Evolutionary conservation across 2,888 invertebrate species (phyloP).

Genomic region (Mesoligia furuncula): DNA sequence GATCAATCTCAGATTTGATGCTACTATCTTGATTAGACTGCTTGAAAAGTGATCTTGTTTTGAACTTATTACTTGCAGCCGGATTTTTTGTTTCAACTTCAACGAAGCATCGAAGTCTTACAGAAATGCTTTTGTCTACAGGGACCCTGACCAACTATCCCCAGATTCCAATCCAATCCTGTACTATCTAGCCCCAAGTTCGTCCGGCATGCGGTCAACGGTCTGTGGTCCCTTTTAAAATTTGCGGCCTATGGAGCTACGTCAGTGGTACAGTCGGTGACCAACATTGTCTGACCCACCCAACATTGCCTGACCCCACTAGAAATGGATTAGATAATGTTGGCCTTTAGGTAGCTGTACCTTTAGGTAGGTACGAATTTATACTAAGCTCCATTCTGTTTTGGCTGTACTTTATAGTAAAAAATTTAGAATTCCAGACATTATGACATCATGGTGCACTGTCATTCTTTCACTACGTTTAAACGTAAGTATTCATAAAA

Average conservation of each 20-base stretch:
- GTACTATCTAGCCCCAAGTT: not conserved
- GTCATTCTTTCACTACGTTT: not conserved
- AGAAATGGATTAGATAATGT: no score
- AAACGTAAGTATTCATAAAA: not conserved
- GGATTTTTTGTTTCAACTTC: not conserved
- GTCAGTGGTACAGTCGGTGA: no score
- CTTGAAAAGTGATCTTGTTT: not conserved
- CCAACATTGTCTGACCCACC: no score
- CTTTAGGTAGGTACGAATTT: not conserved
- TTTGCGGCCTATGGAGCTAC: not conserved
- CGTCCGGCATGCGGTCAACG: no score
- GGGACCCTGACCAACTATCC: conserved; percentile 2
- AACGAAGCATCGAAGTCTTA: not conserved
- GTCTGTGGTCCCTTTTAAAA: conserved; percentile 10
- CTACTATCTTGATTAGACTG: no score
- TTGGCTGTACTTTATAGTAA: not conserved
- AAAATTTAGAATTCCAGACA: not conserved
- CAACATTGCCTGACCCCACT: no score
- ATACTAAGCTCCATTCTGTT: not conserved
- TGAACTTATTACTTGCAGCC: no score
- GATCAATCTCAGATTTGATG: not conserved
- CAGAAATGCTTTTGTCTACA: not conserved
- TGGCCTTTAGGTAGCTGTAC: no score
- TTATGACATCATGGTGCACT: not conserved
- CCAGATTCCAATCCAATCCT: conserved; percentile 4